Evolutionary conservation across 1,140 invertebrate species (phyloP), one percentile per base, ranked within the genome.

Genomic region (Musca vetustissima): DNA sequence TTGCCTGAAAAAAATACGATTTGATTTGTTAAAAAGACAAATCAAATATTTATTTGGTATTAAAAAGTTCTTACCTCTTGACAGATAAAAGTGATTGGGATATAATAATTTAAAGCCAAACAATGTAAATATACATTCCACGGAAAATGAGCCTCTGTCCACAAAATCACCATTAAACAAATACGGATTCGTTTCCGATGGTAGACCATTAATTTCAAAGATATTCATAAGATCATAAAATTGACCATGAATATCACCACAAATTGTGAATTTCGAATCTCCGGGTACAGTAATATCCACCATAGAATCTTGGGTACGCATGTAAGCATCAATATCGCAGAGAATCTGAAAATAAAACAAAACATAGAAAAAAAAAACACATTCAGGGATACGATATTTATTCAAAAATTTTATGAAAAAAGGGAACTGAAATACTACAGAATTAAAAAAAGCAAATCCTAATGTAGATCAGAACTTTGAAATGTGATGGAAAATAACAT

Each of bases 181-280:
- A 69, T 99, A 99, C 70, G 98, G 97, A 87, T 99, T 99, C 50
- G 87, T 89, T 81, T 93, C 89, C 13, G 95, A 97, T 14, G 98
- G 98, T 49, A 97, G 83, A 13, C 97, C 98, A 85, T 99, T 99
- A 49, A 99, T 85, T 78, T 96, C 87, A 85, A 99, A 99, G 73
- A 99, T 98, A 85, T 99, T 98, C 85, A 98, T 89, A 55, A 99
- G 85, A 86, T 99, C 98, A 84, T 97, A 99, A 85, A 91, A 99
- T 84, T 99, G 98, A 22, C 98, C 98, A 84, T 99, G 98, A 75
- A 99, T 96, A 84, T 99, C 98, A n/a, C 98, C 98, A 85, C 98
- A 99, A 64, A 99, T 92, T 32, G 98, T 99, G 83, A 99, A 99
- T 86, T 99, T 99, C 59, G 90, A 87, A 52, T 93, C 88, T 81